These are phyloP conservation scores for Diaphora mendica DNA, from an alignment of 2,888 invertebrate species.

Conservation along the genomic window DNA sequence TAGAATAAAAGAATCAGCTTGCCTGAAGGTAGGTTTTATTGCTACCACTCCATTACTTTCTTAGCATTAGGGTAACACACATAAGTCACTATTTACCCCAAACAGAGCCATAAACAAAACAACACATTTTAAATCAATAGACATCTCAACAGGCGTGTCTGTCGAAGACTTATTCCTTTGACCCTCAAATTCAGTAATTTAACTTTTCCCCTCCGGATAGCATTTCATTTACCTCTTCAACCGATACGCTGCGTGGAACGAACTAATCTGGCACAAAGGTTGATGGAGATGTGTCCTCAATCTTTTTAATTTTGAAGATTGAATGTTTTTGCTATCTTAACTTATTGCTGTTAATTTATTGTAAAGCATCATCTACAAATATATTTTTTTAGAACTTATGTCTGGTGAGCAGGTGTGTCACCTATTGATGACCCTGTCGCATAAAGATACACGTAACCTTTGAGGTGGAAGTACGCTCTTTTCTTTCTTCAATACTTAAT, in stretches of 20 bases:
- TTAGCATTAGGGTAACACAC: constrained; percentile 10
- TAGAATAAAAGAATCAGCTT: neutral
- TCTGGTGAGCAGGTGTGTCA: too few species aligned
- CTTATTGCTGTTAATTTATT: neutral
- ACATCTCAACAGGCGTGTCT: constrained; percentile 71
- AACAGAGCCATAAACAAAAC: constrained; percentile 49
- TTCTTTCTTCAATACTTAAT: too few species aligned
- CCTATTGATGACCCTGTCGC: too few species aligned
- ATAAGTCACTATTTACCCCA: constrained; percentile 30
- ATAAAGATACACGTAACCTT: too few species aligned
- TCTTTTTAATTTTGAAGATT: constrained; percentile 12
- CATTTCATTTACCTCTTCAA: constrained; percentile 87
- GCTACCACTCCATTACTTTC: constrained; percentile 7
- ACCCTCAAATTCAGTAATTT: constrained; percentile 87
- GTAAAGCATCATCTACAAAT: too few species aligned
- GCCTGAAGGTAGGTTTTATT: constrained; percentile 11
- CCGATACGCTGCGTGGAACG: constrained; percentile 86
- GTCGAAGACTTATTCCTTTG: constrained; percentile 85
- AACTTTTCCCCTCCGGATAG: constrained; percentile 87
- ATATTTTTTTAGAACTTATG: too few species aligned
- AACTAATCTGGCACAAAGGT: constrained; percentile 80
- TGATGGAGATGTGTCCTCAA: constrained; percentile 58
- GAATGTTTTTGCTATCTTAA: neutral
- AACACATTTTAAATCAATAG: constrained; percentile 76
- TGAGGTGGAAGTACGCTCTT: too few species aligned